phyloP scores from a whole-genome alignment of 2,797 vertebrate genomes.

The Rhabdophis nuchalis region DNA sequence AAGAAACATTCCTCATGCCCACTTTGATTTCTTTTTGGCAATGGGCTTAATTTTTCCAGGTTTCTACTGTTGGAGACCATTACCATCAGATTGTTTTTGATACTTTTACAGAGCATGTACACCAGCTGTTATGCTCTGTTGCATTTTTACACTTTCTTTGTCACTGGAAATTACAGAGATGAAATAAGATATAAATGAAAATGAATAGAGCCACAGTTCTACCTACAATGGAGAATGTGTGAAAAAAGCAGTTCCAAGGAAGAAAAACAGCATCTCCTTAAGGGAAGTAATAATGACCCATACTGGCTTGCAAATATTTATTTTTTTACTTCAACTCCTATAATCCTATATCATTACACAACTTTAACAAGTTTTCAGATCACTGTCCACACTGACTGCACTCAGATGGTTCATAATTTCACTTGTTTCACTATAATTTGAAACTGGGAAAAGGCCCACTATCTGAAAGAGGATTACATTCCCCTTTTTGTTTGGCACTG shows the following conservation, averaged over 20 bases:
- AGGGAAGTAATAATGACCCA: not conserved
- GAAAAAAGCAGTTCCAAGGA: not conserved
- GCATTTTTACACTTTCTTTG: not conserved
- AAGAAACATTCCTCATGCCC: not conserved
- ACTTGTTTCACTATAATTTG: not conserved
- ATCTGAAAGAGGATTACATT: not conserved
- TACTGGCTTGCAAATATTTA: not conserved
- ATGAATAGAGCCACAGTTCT: not conserved
- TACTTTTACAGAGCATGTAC: not conserved
- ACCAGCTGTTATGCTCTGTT: not conserved
- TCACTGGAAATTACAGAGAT: not conserved
- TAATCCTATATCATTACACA: not conserved
- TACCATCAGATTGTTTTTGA: not conserved
- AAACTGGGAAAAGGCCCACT: not conserved
- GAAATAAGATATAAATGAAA: not conserved
- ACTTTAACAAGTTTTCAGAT: not conserved
- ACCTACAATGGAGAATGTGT: not conserved
- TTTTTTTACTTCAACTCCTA: not conserved
- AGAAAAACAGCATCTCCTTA: not conserved
- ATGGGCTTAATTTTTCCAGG: not conserved
- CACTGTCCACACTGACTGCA: not conserved
- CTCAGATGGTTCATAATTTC: not conserved
- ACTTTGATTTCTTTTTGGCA: not conserved
- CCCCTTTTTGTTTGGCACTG: not conserved
- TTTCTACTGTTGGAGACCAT: not conserved